Conservation (phyloP, 2,113 vertebrate genomes). For the Bos taurus region DNA sequence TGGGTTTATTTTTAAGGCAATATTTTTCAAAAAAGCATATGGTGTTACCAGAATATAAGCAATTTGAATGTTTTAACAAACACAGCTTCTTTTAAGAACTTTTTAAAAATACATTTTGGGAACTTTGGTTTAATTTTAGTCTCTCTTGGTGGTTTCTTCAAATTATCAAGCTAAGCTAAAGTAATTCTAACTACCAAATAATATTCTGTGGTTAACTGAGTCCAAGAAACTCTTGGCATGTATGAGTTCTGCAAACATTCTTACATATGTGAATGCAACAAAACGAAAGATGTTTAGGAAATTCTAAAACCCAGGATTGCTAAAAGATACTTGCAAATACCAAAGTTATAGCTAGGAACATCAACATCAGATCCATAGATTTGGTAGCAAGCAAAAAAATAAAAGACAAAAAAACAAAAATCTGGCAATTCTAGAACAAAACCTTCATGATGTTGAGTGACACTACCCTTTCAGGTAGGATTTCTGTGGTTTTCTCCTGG, state of each 20-base stretch:
- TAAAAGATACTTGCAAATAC: slow-evolving; percentile 3
- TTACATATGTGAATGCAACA: not conserved
- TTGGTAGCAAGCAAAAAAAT: not conserved
- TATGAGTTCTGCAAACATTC: not conserved
- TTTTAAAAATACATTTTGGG: not conserved
- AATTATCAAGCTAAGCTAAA: not conserved
- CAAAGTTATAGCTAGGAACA: not conserved
- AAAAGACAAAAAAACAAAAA: not conserved
- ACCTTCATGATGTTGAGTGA: not conserved
- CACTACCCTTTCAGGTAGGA: not conserved
- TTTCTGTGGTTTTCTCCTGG: slow-evolving; percentile 4
- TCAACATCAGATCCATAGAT: not conserved
- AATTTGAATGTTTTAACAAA: not conserved
- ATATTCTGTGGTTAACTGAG: not conserved
- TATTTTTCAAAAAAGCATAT: not conserved
- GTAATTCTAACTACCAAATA: not conserved
- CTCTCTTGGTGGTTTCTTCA: not conserved
- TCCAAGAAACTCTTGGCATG: not conserved
- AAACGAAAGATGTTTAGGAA: not conserved
- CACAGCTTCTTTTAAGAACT: not conserved
- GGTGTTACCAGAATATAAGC: not conserved
- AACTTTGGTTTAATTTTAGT: not conserved
- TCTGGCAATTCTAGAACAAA: not conserved
- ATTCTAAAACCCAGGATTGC: not conserved
- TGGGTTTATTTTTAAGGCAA: slow-evolving; percentile 18